Evolutionary conservation across 2,113 vertebrate species (phyloP), one percentile per base, ranked within the genome.

Genomic region (Rutilus rutilus): DNA sequence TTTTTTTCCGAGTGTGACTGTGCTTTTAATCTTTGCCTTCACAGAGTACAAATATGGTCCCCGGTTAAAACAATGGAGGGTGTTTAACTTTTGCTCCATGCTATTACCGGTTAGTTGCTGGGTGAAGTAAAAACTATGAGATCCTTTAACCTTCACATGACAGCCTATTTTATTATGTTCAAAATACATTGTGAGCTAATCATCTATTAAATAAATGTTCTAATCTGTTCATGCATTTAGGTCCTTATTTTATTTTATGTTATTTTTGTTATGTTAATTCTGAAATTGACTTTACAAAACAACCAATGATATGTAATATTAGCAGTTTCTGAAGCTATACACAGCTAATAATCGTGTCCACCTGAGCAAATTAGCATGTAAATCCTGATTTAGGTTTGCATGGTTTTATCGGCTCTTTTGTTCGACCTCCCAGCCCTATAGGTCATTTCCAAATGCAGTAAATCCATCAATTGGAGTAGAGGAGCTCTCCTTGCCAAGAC

Each of bases 81-180:
- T 87, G 86, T 87, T 89, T 89, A 87, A 89, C 88, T 87, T 89
- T 87, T 87, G 88, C 83, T 85, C 73, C 36, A 78, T 83, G 78
- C 62, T 82, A 82, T 82, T 85, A 89, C 52, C 84, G 79, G 73
- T 82, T 23, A 79, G 86, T 83, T 75, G 45, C 82, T 65, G 39
- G 65, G 77, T 67, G 79, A 85, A 89, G 67, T 79, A 54, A 77
- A 87, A 87, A 67, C 79, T 60, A 60, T 80, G 47, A 86, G 78
- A 74, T 27, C 62, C 33, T 84, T 87, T 89, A 86, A 69, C 62
- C 78, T 50, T 83, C 88, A 87, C n/a, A 11, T 81, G 11, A 30
- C 50, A 21, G 21, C 47, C 25, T 21, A 6, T 69, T 33, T 69
- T 25, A 3, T 10, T 64, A 1, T 23, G 10, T 25, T 4, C n/a